These are phyloP conservation scores for Macrosoma leucophasiata DNA, from an alignment of 2,888 invertebrate genomes.

Conservation along the genomic window DNA sequence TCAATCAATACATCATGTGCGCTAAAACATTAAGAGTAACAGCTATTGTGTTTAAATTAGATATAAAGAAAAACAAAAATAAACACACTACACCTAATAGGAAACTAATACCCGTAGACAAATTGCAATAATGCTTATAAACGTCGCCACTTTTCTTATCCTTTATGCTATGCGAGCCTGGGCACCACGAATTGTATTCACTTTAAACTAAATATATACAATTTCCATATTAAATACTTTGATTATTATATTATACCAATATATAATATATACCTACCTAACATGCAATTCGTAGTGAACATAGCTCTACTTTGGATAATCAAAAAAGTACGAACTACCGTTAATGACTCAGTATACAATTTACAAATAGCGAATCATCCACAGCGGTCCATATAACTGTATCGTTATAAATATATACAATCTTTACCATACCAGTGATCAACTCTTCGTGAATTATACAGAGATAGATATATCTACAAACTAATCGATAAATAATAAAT, in stretches of 20 bases:
- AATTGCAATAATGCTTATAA: constrained; percentile 56
- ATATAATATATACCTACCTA: constrained; percentile 32
- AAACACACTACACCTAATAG: constrained; percentile 69
- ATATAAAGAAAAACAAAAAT: constrained; percentile 54
- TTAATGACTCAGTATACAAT: constrained; percentile 19
- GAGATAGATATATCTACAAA: constrained; percentile 46
- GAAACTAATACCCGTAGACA: constrained; percentile 77
- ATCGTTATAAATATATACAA: constrained; percentile 18
- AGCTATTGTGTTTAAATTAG: constrained; percentile 40
- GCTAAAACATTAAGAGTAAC: constrained; percentile 56
- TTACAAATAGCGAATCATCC: constrained; percentile 23
- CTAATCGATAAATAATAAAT: constrained; percentile 71
- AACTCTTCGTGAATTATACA: too few species aligned
- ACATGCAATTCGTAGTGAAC: constrained; percentile 34
- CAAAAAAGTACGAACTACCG: constrained; percentile 3
- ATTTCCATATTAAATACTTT: constrained; percentile 41
- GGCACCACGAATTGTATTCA: constrained; percentile 48
- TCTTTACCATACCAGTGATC: too few species aligned
- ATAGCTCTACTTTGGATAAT: constrained; percentile 33
- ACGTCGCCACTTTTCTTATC: constrained; percentile 19
- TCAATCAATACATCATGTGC: constrained; percentile 52
- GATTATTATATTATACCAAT: constrained; percentile 36
- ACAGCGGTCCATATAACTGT: constrained; percentile 23
- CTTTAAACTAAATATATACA: constrained; percentile 70
- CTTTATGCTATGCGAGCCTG: constrained; percentile 28